A percentile compares a stretch with the other conserved stretches of the same genome.
Conservation (phyloP, 2,888 invertebrate species). For the Eupelmus urozonus region DNA sequence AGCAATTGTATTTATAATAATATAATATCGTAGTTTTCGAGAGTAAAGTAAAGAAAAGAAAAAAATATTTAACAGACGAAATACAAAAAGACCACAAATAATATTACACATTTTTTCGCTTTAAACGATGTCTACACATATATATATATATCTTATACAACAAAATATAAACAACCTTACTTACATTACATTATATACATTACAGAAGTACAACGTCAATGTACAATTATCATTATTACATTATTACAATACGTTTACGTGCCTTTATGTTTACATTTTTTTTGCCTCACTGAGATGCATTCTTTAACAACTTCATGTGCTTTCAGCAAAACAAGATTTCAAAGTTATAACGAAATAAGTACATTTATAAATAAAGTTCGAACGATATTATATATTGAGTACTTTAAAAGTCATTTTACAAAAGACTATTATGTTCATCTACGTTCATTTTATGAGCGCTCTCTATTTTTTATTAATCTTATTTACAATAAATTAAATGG, state of each 20-base stretch:
- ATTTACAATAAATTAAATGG: slow-evolving; percentile 52
- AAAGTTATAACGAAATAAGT: slow-evolving; percentile 51
- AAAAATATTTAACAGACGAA: slow-evolving; percentile 3
- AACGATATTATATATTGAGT: slow-evolving; percentile 16
- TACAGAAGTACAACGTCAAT: slow-evolving; percentile 69
- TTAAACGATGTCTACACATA: not conserved
- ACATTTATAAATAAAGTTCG: slow-evolving; percentile 31
- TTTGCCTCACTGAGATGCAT: no score
- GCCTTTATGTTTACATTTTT: slow-evolving; percentile 17
- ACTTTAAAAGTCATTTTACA: slow-evolving; percentile 26
- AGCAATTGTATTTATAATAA: not conserved
- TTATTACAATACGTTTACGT: not conserved
- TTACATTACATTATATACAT: slow-evolving; percentile 61
- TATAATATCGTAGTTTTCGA: slow-evolving; percentile 19
- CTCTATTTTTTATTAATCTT: slow-evolving; percentile 48
- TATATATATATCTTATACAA: slow-evolving; percentile 1
- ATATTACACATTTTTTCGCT: slow-evolving; percentile 20
- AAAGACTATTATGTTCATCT: slow-evolving; percentile 25
- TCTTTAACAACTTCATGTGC: slow-evolving; percentile 6
- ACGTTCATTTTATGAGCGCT: not conserved
- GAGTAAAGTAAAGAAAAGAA: slow-evolving; percentile 12
- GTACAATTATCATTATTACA: slow-evolving; percentile 63
- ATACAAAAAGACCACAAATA: slow-evolving; percentile 10
- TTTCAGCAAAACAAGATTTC: not conserved
- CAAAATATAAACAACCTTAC: slow-evolving; percentile 34